A percentile compares a stretch with the other conserved stretches of the same genome.
Evolutionary conservation across 92 coral and sea anemone species (phyloP).

Genomic region (Micromussa lordhowensis): DNA sequence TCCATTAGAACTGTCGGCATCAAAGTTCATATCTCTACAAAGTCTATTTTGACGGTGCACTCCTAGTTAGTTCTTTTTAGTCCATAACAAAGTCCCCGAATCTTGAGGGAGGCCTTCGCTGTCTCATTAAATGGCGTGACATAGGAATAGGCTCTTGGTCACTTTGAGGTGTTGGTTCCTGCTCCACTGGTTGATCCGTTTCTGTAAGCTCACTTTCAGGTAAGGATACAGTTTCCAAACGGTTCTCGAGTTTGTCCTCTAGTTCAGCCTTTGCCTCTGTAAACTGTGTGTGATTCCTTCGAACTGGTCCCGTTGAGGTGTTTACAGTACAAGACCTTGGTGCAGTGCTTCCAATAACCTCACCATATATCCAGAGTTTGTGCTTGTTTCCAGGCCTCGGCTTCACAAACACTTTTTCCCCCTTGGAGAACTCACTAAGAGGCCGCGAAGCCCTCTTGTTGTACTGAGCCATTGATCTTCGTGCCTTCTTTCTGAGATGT

Average conservation of each 20-base stretch:
- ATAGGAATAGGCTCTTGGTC: constrained; percentile 26
- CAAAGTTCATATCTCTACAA: too few relatives aligned
- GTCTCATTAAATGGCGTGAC: background rate
- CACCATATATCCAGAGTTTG: too few relatives aligned
- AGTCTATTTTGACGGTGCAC: too few relatives aligned
- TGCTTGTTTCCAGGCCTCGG: too few relatives aligned
- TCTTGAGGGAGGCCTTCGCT: constrained; percentile 38
- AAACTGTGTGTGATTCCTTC: constrained; percentile 54
- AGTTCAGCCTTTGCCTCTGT: constrained; percentile 36
- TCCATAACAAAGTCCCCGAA: constrained; percentile 37
- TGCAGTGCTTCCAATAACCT: too few relatives aligned
- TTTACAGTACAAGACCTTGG: too few relatives aligned
- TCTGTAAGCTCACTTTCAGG: constrained; percentile 26
- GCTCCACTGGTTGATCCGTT: too few relatives aligned
- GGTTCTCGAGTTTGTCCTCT: constrained; percentile 2
- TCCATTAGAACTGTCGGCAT: too few relatives aligned
- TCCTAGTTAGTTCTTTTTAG: background rate
- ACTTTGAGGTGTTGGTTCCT: too few relatives aligned
- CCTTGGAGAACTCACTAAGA: constrained; percentile 21
- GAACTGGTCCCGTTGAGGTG: constrained; percentile 33
- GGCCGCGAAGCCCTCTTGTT: constrained; percentile 26
- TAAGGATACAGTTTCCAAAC: constrained; percentile 27
- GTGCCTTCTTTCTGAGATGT: constrained; percentile 37
- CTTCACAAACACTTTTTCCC: constrained; percentile 37
- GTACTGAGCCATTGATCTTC: background rate